These are phyloP conservation scores for Zonotrichia albicollis DNA, from an alignment of 2,797 vertebrate species.

Conservation along the genomic window DNA sequence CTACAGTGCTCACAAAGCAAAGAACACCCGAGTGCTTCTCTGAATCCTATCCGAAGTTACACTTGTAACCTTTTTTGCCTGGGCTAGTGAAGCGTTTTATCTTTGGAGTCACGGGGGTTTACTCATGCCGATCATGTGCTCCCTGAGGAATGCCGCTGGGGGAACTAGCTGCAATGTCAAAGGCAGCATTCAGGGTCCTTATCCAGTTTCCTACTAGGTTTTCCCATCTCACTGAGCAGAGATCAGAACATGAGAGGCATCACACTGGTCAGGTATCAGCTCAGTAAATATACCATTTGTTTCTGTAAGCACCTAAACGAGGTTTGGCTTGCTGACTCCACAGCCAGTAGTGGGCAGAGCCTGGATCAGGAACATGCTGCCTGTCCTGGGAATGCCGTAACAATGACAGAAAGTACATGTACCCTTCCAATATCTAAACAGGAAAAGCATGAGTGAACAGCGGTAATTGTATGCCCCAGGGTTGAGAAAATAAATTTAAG, in stretches of 20 bases:
- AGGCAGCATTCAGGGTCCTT: not conserved
- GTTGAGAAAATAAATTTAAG: not conserved
- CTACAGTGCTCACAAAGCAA: not conserved
- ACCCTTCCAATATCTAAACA: not conserved
- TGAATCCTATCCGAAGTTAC: not conserved
- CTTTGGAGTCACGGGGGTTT: not conserved
- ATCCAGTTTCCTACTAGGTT: fast-evolving
- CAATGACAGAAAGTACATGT: not conserved
- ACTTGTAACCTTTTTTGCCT: not conserved
- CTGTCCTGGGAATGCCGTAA: not conserved
- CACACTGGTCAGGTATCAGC: not conserved
- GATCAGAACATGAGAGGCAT: not conserved
- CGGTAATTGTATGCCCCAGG: not conserved
- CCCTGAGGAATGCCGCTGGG: not conserved
- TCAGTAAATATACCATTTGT: not conserved
- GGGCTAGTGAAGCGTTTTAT: not conserved
- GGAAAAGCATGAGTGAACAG: not conserved
- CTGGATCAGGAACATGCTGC: fast-evolving
- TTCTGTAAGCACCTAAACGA: not conserved
- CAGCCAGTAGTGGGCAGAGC: not conserved
- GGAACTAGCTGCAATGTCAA: not conserved
- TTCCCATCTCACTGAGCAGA: not conserved
- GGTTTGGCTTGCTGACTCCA: not conserved
- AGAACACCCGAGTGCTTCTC: not conserved
- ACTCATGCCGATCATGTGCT: not conserved